Evolutionary conservation across 37 sponge, comb jelly and placozoan genomes (phyloP).

Genomic region (Geodia barretti): DNA sequence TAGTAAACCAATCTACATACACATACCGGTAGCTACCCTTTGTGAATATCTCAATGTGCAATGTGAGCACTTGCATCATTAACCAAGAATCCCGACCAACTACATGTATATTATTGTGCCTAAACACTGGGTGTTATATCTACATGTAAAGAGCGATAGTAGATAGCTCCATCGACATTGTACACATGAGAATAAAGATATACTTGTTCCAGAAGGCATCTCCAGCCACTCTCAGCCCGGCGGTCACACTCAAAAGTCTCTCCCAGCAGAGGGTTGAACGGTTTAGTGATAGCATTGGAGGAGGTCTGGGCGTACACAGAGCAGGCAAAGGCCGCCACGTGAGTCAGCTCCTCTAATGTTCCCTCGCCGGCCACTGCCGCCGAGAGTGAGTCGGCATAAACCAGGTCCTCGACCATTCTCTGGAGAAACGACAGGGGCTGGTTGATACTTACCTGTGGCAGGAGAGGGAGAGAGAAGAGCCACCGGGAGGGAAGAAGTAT

Average conservation of each 20-base stretch:
- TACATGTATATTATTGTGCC: background rate
- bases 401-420: slow-evolving; percentile 77
- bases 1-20: too few species aligned
- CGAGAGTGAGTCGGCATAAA: slow-evolving; percentile 66
- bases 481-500: background rate
- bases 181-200: background rate
- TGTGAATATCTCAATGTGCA: too few species aligned
- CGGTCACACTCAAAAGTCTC: slow-evolving; percentile 67
- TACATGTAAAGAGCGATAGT: background rate
- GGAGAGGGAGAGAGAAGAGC: background rate
- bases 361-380: slow-evolving; percentile 54
- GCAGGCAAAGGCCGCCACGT: slow-evolving; percentile 69
- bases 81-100: background rate
- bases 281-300: slow-evolving; percentile 62
- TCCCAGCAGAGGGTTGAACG: slow-evolving; percentile 83
- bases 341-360: slow-evolving; percentile 64
- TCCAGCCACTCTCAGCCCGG: slow-evolving; percentile 86
- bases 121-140: background rate
- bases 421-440: slow-evolving; percentile 93
- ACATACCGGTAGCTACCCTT: too few species aligned
- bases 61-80: too few species aligned
- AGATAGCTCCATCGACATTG: background rate
- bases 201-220: slow-evolving; percentile 86
- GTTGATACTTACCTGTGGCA: slow-evolving; percentile 92
- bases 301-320: slow-evolving; percentile 45